Conservation (phyloP, 2,113 vertebrate genomes). For the Catagonus wagneri region DNA sequence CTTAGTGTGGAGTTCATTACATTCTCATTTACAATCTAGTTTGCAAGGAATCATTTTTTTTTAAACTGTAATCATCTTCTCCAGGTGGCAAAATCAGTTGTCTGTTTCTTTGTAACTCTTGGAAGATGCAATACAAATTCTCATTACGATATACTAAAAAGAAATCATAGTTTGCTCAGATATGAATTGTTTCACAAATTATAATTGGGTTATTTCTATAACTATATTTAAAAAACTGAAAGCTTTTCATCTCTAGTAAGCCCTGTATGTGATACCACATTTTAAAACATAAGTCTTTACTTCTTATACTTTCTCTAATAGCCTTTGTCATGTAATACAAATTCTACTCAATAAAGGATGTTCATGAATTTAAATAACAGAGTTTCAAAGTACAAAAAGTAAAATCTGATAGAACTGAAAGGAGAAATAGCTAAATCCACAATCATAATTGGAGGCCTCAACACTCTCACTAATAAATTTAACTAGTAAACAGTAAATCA, state of each 20-base stretch:
- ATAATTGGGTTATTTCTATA: not conserved
- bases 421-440: not conserved
- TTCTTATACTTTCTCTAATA: not conserved
- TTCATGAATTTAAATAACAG: not conserved
- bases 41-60: constrained; percentile 43
- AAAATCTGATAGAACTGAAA: constrained; percentile 29
- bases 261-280: not conserved
- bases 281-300: not conserved
- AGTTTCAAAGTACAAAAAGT: not conserved
- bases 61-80: constrained; percentile 51
- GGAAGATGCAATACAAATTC: not conserved
- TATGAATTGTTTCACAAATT: constrained; percentile 25
- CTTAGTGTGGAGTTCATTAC: not conserved
- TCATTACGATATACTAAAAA: constrained; percentile 25
- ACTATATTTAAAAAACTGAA: not conserved
- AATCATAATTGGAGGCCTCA: not conserved
- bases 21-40: constrained; percentile 38
- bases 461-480: not conserved
- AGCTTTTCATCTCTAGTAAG: not conserved
- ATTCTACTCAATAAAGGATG: not conserved
- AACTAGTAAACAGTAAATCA: not conserved
- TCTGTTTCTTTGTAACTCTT: not conserved
- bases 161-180: not conserved
- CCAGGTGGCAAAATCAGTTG: not conserved
- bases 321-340: not conserved